Evolutionary conservation across 1,140 invertebrate genomes (phyloP), one percentile per base, ranked within the genome.

Genomic region (Megathymus violae): DNA sequence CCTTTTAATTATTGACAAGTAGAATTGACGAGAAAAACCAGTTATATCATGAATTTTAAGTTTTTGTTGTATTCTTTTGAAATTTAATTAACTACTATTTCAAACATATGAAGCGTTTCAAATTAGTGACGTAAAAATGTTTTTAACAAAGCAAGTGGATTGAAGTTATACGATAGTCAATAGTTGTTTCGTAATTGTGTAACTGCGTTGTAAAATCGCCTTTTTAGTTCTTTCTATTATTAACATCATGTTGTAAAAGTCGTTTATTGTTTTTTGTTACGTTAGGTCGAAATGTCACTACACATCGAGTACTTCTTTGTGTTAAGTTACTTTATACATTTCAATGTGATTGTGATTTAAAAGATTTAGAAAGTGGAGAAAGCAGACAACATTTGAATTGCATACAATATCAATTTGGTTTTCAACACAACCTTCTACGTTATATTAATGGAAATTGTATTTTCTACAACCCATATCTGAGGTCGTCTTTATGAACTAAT

Each of bases 261-360:
- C n/a, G 17, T 48, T 48, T 14, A 47, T 31, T 31, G 27, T 31
- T 31, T 31, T 31, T 31, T 31, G 9, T 9, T 9, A n/a, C n/a
- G n/a, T n/a, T n/a, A n/a, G n/a, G n/a, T n/a, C n/a, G n/a, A 3
- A 31, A 31, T 31, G 27, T 9, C 4, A 31, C 27, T 7, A 9
- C 9, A 22, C 19, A 2, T 22, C 5, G 19, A 31, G 27, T 1
- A 31, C 9, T 31, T 31, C 4, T 31, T 31, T 31, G 27, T 31
- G 7, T 31, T 31, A 9, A 31, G 7, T 31, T 31, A 7, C 1
- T 7, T 31, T 31, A 31, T 4, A 31, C 9, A 31, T 31, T 31
- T 31, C 13, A 47, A 6, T 51, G 27, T 44, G 51, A 25, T 62
- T 61, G 50, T 17, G 38, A 19, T 44, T 14, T 44, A 38, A 50